phyloP scores from a whole-genome alignment of 2,113 vertebrate genomes.

The Dascyllus trimaculatus region DNA sequence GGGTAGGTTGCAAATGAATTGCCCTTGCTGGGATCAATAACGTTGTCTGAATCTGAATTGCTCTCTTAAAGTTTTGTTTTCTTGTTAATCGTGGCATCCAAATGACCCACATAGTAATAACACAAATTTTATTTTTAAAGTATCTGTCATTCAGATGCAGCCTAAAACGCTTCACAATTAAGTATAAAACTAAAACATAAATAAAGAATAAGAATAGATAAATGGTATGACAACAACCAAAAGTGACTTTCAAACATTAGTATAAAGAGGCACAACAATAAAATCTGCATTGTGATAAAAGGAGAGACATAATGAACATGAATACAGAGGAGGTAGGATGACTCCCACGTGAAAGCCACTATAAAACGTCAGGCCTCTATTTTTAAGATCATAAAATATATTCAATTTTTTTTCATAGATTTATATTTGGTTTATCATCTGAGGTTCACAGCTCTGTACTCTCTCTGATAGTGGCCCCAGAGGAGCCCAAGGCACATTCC shows the following conservation, averaged over 20 bases:
- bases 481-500: conserved; percentile 59
- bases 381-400: conserved; percentile 38
- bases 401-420: conserved; percentile 41
- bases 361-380: conserved; percentile 37
- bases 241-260: neutral
- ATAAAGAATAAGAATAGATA: neutral
- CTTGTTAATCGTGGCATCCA: neutral
- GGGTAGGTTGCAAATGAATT: too few relatives aligned
- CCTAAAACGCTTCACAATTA: neutral
- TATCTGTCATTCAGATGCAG: neutral
- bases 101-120: neutral
- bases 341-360: conserved; percentile 22
- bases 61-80: neutral
- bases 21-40: too few relatives aligned
- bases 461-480: conserved; percentile 50
- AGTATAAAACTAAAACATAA: neutral
- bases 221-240: neutral
- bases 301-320: neutral
- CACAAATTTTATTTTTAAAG: neutral
- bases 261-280: neutral
- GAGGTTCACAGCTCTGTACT: conserved; percentile 59
- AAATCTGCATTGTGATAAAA: neutral
- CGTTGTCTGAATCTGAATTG: too few relatives aligned
- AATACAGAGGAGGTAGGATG: neutral
- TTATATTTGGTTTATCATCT: conserved; percentile 62